Percentiles rank a stretch among this genome's conserved stretches.
These are phyloP conservation scores for Nanorana parkeri DNA, from an alignment of 2,113 vertebrate genomes.

Conservation along the genomic window DNA sequence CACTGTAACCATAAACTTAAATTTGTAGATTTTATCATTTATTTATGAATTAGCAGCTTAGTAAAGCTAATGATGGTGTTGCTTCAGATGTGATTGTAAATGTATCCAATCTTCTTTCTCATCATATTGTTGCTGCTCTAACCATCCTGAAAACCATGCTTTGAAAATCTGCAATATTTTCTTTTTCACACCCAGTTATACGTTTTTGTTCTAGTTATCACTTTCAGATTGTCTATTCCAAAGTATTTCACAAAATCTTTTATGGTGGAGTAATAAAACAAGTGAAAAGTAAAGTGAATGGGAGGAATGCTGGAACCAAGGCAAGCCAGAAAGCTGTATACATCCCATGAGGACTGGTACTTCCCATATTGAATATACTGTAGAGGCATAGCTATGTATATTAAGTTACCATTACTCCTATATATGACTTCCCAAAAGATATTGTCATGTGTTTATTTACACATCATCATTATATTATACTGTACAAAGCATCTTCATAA, in stretches of 20 bases:
- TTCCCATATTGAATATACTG: background rate
- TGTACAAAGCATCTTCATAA: no score
- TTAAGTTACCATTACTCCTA: no score
- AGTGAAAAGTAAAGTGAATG: background rate
- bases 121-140: background rate
- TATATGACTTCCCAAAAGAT: no score
- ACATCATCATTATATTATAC: no score
- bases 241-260: background rate
- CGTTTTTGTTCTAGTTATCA: background rate
- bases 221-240: constrained; percentile 8
- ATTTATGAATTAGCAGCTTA: no score
- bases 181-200: background rate
- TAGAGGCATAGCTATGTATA: no score
- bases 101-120: no score
- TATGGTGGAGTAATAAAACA: background rate
- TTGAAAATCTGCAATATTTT: background rate
- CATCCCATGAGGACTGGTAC: background rate
- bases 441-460: no score
- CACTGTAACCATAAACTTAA: no score
- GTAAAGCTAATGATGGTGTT: no score
- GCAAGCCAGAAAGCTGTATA: background rate
- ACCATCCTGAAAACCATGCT: background rate
- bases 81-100: no score
- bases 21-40: no score
- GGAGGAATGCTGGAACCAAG: background rate